Evolutionary conservation across 2,113 vertebrate species (phyloP), one percentile per base, ranked within the genome.

Genomic region (Antidorcas marsupialis): DNA sequence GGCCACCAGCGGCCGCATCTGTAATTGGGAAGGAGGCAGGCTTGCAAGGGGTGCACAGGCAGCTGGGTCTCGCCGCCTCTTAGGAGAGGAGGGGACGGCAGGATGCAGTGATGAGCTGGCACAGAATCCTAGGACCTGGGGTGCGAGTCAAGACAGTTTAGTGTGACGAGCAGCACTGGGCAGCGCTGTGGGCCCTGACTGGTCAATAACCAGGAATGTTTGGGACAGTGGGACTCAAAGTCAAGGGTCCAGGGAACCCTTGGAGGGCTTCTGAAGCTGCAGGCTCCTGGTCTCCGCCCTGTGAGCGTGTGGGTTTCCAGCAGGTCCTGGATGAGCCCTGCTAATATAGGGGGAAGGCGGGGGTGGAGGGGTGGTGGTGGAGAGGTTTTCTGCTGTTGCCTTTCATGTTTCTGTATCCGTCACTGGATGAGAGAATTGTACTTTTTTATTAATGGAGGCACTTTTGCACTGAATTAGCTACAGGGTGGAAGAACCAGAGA

Each of bases 401-500:
- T 28, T 82, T 89, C 62, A 8, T 43, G 62, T 47, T 64, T 94
- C 89, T 47, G 64, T 47, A 71, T 95, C 74, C 91, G 50, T 91
- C 93, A 53, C 93, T 87, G 89, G 96, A 89, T 90, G 39, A 88
- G 92, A 87, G 45, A 82, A 59, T 28, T 93, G 33, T 91, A 67
- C 84, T 88, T 95, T 93, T 94, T 93, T 87, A 93, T 93, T 87
- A 87, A 95, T 10, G 64, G 98, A 91, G 64, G 36, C 62, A 53
- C 88, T 97, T 98, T 97, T 52, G 43, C 87, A 60, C 94, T 86
- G 50, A 98, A 96, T 92, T 96, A 99, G 99, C 98, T 99, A 99
- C 98, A 99, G 99, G 97, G 99, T 99, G 71, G 99, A 99, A 79
- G 99, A 99, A 30, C 99, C 99, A 6, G 89, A 98, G 5, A 99